These are phyloP conservation scores for Bufotes viridis DNA, from an alignment of 2,797 vertebrate species.

Conservation along the genomic window DNA sequence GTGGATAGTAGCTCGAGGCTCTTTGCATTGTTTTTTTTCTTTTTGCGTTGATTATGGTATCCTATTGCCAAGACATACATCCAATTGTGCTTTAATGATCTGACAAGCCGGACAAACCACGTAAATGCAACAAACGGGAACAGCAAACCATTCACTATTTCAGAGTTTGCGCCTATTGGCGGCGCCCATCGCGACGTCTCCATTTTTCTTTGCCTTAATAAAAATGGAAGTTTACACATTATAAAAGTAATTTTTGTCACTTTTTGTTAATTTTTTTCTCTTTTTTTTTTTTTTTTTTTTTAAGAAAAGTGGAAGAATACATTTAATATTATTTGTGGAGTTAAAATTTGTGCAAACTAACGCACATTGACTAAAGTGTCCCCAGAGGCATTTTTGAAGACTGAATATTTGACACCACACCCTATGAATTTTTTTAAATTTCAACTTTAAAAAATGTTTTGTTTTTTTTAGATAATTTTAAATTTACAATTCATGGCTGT, in stretches of 20 bases:
- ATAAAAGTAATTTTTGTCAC: neutral
- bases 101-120: neutral
- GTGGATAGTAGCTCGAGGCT: neutral
- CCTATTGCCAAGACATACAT: slow-evolving; percentile 30
- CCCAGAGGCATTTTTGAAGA: slow-evolving; percentile 22
- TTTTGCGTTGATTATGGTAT: slow-evolving; percentile 27
- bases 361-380: slow-evolving; percentile 49
- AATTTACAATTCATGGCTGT: slow-evolving; percentile 35
- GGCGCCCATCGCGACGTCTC: neutral
- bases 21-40: neutral
- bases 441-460: slow-evolving; percentile 15
- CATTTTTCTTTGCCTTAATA: slow-evolving; percentile 25
- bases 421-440: slow-evolving; percentile 15
- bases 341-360: slow-evolving; percentile 53
- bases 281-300: slow-evolving; percentile 10
- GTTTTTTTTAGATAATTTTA: slow-evolving; percentile 1
- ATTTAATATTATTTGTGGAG: slow-evolving; percentile 37
- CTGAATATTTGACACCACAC: slow-evolving; percentile 44
- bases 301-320: slow-evolving; percentile 56
- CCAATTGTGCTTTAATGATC: slow-evolving; percentile 56
- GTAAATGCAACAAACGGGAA: neutral
- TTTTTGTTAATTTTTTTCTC: neutral
- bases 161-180: neutral
- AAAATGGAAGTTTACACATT: slow-evolving; percentile 41
- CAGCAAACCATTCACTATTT: slow-evolving; percentile 13